Conservation (phyloP, 2,797 vertebrate species). For the Graptemys geographica region DNA sequence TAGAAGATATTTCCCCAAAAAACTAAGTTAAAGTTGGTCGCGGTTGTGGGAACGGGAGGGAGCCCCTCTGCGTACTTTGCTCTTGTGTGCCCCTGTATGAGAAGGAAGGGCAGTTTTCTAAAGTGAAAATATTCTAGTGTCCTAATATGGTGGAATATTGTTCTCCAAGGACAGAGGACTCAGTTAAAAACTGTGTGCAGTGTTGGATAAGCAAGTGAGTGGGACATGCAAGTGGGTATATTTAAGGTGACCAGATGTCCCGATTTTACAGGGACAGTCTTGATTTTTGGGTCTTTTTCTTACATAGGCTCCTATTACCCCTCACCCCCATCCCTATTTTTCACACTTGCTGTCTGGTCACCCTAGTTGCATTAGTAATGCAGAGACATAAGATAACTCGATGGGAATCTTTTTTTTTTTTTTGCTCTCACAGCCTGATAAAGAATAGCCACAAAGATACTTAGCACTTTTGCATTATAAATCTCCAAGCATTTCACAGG, state of each 20-base stretch:
- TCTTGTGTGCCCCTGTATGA: not conserved
- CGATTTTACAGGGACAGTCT: too few relatives aligned
- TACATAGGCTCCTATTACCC: too few relatives aligned
- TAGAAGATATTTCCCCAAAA: slow-evolving; percentile 46
- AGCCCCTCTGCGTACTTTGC: not conserved
- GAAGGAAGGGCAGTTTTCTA: not conserved
- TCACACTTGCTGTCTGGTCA: too few relatives aligned
- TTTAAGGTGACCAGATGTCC: too few relatives aligned
- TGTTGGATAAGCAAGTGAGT: not conserved
- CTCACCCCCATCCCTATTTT: too few relatives aligned
- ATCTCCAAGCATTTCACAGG: not conserved
- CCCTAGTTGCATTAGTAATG: not conserved
- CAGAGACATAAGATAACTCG: accelerated
- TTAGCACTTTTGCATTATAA: not conserved
- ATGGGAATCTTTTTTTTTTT: not conserved
- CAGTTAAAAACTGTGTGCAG: not conserved
- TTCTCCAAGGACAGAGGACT: not conserved
- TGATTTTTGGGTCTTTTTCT: too few relatives aligned
- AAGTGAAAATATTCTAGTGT: not conserved
- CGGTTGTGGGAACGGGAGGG: not conserved
- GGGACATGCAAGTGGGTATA: not conserved
- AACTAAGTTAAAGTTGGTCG: not conserved
- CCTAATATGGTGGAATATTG: not conserved
- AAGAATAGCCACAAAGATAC: not conserved
- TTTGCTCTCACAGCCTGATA: not conserved